Evolutionary conservation across 2,888 invertebrate genomes (phyloP), one percentile per base, ranked within the genome.

Genomic region (Camptogramma bilineatum): DNA sequence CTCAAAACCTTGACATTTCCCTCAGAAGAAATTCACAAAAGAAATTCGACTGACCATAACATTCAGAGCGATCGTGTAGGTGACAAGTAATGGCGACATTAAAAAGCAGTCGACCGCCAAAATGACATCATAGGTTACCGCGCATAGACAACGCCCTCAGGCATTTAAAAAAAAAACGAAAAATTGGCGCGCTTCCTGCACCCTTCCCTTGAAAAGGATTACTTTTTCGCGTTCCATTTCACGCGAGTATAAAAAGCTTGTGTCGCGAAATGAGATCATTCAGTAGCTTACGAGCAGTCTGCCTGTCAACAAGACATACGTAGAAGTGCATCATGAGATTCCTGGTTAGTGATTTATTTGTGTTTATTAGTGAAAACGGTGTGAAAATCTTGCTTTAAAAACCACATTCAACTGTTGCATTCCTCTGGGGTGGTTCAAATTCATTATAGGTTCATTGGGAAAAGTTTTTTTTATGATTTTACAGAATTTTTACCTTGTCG

Each of bases 231-330:
- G 84, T 79, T 83, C 86, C 84, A 87, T 83, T 87, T 87, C 82
- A 31, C 82, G 71, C 75, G 67, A 82, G 82, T 92, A 93, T 92
- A 92, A 91, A 93, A 86, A 84, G 82, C 72, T 73, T 66, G 80
- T 77, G 73, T 84, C 73, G 81, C 86, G 78, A 81, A 88, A 85
- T 82, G 83, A 86, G 83, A 87, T 80, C 87, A 90, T 80, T 91
- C 93, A 93, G 92, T 92, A 92, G 92, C 91, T 85, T 84, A 85
- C 89, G 88, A 77, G 91, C 90, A 92, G 93, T 93, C 93, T 87
- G 56, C 56, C 75, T 87, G 58, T 52, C 52, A 31, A 17, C 28
- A 9, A 46, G 55, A 54, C 59, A 51, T 18, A 48, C 21, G 62
- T 66, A 58, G 93, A 93, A 93, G 91, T 92, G 89, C 91, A 91